Base-by-base conservation (phyloP, 2,797 vertebrate genomes). In the Kryptopterus vitreolus region DNA sequence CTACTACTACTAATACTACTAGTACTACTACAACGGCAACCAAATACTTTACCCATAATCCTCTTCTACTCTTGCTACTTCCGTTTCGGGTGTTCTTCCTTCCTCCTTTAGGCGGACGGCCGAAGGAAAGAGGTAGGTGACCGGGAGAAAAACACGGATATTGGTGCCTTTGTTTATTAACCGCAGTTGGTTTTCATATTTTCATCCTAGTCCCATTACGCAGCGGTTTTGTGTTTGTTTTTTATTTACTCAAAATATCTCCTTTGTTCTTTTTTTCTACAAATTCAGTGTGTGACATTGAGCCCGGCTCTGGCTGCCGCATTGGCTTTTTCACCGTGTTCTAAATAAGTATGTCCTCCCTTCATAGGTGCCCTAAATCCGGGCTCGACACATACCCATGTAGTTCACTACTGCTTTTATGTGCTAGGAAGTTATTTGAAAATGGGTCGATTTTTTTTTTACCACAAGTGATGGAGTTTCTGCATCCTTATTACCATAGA, bases 121-220 rank as follows among this genome's bases (percentile, higher is more conserved):
- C 35, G 43, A 35, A 26, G n/a, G 59, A 26, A 11, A 59, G 46
- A 88, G 86, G 86, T 87, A 33, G 59, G 84, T 75, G 46, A 53
- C 69, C 50, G 69, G 8, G 7, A 26, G 0, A 26, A 4, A 8
- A 2, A 2, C 2, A 3, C 0, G 2, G 3, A 38, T 11, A 11
- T 1, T 0, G 1, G 16, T 57, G 10, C 4, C 8, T 3, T 65
- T 24, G 24, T 31, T 4, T 9, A 0, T 26, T 2, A 6, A 26
- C 16, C 9, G 3, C 2, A 1, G n/a, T 52, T 12, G 11, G 7
- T 24, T 9, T 6, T 38, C 7, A 10, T 26, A 4, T 9, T 24
- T n/a, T 43, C 16, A 38, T 1, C 18, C 6, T 57, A 24, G 38
- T 16, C 6, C 24, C 2, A 4, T 2, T 43, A 35, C 1, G 38